Evolutionary conservation across 2,888 invertebrate genomes (phyloP).

Genomic region (Monoplex corrugatus): DNA sequence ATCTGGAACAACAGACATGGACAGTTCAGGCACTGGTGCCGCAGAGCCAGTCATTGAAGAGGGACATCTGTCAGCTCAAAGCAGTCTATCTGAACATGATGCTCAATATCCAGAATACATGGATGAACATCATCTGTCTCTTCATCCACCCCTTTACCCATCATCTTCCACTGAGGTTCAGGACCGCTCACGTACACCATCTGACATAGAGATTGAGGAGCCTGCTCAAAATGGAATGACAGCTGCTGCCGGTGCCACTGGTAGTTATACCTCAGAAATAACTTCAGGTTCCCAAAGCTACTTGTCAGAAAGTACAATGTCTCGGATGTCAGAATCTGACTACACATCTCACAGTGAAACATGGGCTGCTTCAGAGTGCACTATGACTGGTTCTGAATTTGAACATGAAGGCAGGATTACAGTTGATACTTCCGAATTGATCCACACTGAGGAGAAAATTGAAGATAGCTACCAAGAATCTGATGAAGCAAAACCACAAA

Average conservation of each 20-base stretch:
- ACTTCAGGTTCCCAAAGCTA: slow-evolving; percentile 36
- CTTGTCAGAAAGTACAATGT: slow-evolving; percentile 57
- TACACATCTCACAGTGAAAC: slow-evolving; percentile 57
- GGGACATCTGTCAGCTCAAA: slow-evolving; percentile 16
- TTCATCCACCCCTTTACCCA: slow-evolving; percentile 58
- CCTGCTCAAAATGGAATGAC: slow-evolving; percentile 26
- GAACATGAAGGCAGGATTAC: slow-evolving; percentile 72
- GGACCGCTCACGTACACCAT: slow-evolving; percentile 64
- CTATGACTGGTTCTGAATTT: slow-evolving; percentile 58
- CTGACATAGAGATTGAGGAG: slow-evolving; percentile 61
- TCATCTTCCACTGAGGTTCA: slow-evolving; percentile 66
- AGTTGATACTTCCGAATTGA: slow-evolving; percentile 77
- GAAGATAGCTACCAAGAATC: slow-evolving; percentile 2
- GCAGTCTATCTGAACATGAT: slow-evolving; percentile 38
- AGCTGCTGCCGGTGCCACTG: not conserved
- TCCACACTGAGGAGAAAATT: slow-evolving; percentile 74
- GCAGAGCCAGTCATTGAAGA: slow-evolving; percentile 4
- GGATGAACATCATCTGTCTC: slow-evolving; percentile 53
- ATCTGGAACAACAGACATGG: slow-evolving; percentile 7
- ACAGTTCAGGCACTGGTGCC: not conserved
- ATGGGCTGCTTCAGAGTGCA: slow-evolving; percentile 57
- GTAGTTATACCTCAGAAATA: slow-evolving; percentile 47
- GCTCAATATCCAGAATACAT: slow-evolving; percentile 37
- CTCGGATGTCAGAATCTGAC: slow-evolving; percentile 69
- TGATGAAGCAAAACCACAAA: slow-evolving; percentile 8